phyloP scores from a whole-genome alignment of 2,113 vertebrate species.

The Heteronetta atricapilla region DNA sequence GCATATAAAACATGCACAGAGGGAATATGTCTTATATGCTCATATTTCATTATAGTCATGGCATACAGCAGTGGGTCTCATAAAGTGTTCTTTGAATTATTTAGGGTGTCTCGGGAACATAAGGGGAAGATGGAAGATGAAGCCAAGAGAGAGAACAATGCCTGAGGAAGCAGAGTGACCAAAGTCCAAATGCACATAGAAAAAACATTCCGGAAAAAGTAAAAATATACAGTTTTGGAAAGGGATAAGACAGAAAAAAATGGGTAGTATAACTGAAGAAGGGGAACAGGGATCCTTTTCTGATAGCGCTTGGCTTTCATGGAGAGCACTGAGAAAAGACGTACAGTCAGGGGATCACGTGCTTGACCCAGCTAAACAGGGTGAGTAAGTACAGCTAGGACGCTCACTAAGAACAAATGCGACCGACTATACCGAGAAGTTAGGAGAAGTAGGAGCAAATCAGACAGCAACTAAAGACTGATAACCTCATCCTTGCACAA shows the following conservation, averaged over 20 bases:
- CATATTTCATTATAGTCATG: background rate
- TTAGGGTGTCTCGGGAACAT: background rate
- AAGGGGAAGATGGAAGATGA: background rate
- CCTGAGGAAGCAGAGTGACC: background rate
- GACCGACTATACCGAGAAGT: background rate
- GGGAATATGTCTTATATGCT: background rate
- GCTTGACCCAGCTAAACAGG: background rate
- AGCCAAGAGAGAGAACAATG: background rate
- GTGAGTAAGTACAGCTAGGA: background rate
- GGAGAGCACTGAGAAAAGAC: background rate
- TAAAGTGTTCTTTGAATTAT: background rate
- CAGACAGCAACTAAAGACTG: background rate
- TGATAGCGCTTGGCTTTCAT: background rate
- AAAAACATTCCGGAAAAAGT: background rate
- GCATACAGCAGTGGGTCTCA: background rate
- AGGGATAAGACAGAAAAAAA: background rate
- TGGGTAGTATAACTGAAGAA: background rate
- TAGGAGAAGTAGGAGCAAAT: background rate
- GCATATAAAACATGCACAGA: background rate
- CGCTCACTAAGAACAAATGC: background rate
- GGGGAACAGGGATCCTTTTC: background rate
- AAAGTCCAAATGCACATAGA: background rate
- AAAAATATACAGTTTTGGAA: background rate
- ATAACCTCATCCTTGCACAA: conserved; percentile 11
- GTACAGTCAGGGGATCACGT: background rate